These are phyloP conservation scores for Eristalis pertinax DNA, from an alignment of 2,888 invertebrate genomes.

Conservation along the genomic window DNA sequence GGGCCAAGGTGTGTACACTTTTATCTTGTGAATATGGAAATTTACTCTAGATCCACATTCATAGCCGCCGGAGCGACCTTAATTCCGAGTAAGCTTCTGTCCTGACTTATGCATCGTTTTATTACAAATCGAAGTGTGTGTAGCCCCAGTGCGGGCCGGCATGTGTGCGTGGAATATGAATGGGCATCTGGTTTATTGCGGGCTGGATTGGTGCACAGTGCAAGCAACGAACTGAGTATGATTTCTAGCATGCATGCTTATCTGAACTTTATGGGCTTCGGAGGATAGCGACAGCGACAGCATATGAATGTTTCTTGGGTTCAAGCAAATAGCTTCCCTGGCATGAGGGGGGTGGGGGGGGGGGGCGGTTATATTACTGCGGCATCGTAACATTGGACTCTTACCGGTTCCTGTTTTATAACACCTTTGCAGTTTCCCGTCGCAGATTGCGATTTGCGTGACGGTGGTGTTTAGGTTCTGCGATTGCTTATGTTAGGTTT, in stretches of 20 bases:
- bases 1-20: not conserved
- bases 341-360: not conserved
- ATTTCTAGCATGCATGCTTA: not conserved
- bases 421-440: not conserved
- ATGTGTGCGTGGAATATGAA: not conserved
- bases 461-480: not conserved
- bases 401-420: not conserved
- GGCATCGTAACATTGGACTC: not conserved
- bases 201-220: not conserved
- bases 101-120: conserved; percentile 3
- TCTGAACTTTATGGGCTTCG: not conserved
- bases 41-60: not conserved
- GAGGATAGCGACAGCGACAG: not conserved
- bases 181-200: not conserved
- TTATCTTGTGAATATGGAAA: not conserved
- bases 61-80: not conserved
- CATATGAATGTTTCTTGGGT: not conserved
- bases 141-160: not conserved
- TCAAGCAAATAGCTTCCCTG: not conserved
- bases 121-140: not conserved
- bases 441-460: not conserved
- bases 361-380: too few relatives aligned
- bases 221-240: not conserved
- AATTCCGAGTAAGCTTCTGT: not conserved
- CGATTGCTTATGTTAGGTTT: not conserved